Evolutionary conservation across 2,888 invertebrate genomes (phyloP).

Genomic region (Octodonta nipae): DNA sequence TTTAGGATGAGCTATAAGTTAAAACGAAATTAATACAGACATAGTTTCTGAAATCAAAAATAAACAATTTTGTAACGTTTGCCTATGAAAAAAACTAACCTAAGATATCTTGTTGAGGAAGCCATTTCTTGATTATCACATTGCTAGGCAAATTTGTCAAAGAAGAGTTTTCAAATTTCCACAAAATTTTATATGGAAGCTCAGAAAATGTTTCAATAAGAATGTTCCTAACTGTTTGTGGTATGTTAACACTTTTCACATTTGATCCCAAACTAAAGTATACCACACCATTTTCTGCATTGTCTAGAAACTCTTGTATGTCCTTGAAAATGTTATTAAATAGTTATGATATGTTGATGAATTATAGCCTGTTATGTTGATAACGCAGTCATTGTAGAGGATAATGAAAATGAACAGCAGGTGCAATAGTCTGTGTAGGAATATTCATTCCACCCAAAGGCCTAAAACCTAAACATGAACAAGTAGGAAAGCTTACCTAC

Average conservation of each 20-base stretch:
- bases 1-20: constrained; percentile 23
- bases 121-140: constrained; percentile 35
- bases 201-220: constrained; percentile 30
- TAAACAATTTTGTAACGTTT: neutral
- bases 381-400: no score
- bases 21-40: neutral
- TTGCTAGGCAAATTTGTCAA: constrained; percentile 29
- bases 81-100: constrained; percentile 19
- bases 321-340: constrained; percentile 30
- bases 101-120: constrained; percentile 37
- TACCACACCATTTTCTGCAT: constrained; percentile 29
- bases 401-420: no score
- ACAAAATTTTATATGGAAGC: constrained; percentile 33
- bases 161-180: constrained; percentile 34
- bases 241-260: constrained; percentile 29
- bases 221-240: constrained; percentile 22
- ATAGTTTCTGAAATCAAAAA: neutral
- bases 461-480: no score
- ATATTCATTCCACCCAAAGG: no score
- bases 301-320: constrained; percentile 27
- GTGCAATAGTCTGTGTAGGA: no score
- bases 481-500: no score
- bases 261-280: constrained; percentile 36
- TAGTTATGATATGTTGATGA: neutral
- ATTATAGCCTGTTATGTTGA: no score